Evolutionary conservation across 2,888 invertebrate genomes (phyloP).

Genomic region (Netelia melanura): DNA sequence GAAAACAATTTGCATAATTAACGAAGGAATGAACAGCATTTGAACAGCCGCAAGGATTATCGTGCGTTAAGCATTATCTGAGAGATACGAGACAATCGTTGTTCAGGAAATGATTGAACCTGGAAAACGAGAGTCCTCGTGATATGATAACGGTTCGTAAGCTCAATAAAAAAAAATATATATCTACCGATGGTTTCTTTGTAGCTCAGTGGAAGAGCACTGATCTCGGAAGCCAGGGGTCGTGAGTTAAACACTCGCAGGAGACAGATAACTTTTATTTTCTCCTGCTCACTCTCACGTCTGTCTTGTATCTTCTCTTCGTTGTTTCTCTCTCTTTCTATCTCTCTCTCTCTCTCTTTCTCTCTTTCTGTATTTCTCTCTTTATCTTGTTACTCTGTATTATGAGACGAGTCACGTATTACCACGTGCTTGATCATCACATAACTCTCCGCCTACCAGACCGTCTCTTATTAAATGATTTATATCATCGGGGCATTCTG

Average conservation of each 20-base stretch:
- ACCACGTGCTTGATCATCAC: conserved; percentile 10
- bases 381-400: conserved; percentile 17
- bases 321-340: conserved; percentile 2
- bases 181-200: conserved; percentile 66
- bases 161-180: conserved; percentile 26
- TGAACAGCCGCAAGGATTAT: conserved; percentile 9
- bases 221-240: conserved; percentile 42
- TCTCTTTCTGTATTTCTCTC: not conserved
- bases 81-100: not conserved
- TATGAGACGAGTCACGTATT: not conserved
- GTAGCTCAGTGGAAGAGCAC: conserved; percentile 70
- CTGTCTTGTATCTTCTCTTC: conserved; percentile 2
- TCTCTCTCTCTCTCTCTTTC: not conserved
- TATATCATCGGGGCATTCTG: conserved; percentile 9
- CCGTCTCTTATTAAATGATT: conserved; percentile 47
- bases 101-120: conserved; percentile 14
- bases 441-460: conserved; percentile 12
- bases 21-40: conserved; percentile 27
- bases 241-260: conserved; percentile 66
- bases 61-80: not conserved
- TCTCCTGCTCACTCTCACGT: conserved; percentile 25
- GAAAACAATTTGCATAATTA: conserved; percentile 16
- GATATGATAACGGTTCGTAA: conserved; percentile 30
- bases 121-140: conserved; percentile 31
- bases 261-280: conserved; percentile 69